Evolutionary conservation across 2,888 invertebrate species (phyloP).

Genomic region (Cabera pusaria): DNA sequence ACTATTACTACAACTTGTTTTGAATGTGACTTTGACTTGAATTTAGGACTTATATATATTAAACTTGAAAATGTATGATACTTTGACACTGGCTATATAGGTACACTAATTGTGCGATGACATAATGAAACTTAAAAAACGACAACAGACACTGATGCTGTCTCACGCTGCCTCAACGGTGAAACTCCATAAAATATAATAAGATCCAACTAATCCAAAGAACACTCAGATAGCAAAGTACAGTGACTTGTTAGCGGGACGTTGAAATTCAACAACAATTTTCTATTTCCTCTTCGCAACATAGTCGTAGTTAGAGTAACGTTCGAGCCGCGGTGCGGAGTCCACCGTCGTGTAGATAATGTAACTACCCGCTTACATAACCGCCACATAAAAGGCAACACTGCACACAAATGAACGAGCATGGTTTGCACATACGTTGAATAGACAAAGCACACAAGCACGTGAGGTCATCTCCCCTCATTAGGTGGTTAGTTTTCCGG

Average conservation of each 20-base stretch:
- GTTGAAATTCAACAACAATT: conserved; percentile 34
- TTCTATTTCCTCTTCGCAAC: conserved; percentile 32
- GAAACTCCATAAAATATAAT: conserved; percentile 27
- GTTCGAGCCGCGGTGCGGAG: conserved; percentile 33
- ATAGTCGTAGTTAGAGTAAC: conserved; percentile 29
- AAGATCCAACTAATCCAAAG: conserved; percentile 35
- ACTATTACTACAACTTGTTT: too few species aligned
- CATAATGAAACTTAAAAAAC: too few species aligned
- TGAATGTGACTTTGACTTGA: too few species aligned
- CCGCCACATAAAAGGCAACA: conserved; percentile 68
- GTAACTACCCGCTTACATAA: conserved; percentile 59
- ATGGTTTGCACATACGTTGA: conserved; percentile 66
- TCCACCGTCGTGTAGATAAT: conserved; percentile 43
- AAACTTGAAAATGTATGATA: too few species aligned
- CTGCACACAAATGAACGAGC: conserved; percentile 67
- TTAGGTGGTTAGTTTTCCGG: conserved; percentile 84
- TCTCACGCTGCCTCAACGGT: too few species aligned
- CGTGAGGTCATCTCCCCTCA: conserved; percentile 83
- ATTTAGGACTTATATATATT: too few species aligned
- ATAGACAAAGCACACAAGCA: conserved; percentile 78
- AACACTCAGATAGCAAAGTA: conserved; percentile 28
- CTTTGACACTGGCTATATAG: too few species aligned
- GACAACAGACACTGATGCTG: too few species aligned
- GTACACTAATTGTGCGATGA: too few species aligned
- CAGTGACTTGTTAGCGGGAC: conserved; percentile 36